Evolutionary conservation across 2,888 invertebrate genomes (phyloP), one percentile per base, ranked within the genome.

Genomic region (Drosophila mimetica): DNA sequence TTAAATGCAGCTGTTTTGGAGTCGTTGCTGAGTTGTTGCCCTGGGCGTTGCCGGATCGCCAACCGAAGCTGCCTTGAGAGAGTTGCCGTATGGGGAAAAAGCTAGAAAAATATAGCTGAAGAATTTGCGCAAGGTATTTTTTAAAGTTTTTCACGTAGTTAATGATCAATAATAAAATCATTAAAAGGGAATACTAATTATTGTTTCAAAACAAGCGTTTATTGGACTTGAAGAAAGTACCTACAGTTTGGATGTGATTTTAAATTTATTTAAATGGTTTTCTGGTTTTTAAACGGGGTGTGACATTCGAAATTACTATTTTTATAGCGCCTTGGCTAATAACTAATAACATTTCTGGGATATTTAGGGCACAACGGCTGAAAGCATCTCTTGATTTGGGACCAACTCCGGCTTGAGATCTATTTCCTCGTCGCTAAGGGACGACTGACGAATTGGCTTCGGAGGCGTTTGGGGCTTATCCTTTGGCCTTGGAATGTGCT

Each of bases 1-100:
- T 53, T 65, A 65, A 65, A 66, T 50, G 46, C 70, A 73, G 74
- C 69, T 70, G 69, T 65, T 70, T 41, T 61, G 30, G 64, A 37
- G 36, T 61, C 46, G 36, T 34, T 60, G 42, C 61, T 39, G 60
- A 64, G 65, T 53, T 53, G 47, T 61, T 61, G 65, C 13, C 18
- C 9, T 4, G 16, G 14, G 47, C 37, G 65, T 65, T 61, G 37
- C 60, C 60, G 18, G 60, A 61, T 4, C 9, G 39, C 8, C 7
- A 7, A 7, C 4, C 3, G 13, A n/a, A 4, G 25, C 7, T n/a
- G 16, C 28, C 22, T n/a, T 7, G 25, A 22, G 6, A 9, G 22
- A 2, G 8, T 0, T 0, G 22, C 1, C 54, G 4, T 22, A 2
- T 9, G 7, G 32, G 16, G 8, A 1, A n/a, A 28, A 28, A 11